A percentile compares a stretch with the other conserved stretches of the same genome.
These are phyloP conservation scores for Whitmania pigra DNA, from an alignment of 1,140 invertebrate species.

Conservation along the genomic window DNA sequence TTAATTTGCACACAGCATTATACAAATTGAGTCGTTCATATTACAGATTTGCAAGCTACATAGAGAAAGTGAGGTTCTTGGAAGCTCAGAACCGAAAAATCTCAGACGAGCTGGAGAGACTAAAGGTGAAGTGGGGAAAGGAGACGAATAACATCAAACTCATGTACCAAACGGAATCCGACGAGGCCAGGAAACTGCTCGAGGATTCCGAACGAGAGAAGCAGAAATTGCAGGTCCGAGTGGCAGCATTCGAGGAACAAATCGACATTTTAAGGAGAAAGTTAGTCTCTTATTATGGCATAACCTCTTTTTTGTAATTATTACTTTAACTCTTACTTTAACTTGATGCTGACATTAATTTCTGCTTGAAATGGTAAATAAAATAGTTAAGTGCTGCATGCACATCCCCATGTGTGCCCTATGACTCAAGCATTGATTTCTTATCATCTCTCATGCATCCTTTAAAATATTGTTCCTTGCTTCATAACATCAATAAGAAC, in stretches of 20 bases:
- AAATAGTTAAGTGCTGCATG: too few species aligned
- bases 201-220: constrained; percentile 28
- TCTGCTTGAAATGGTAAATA: too few species aligned
- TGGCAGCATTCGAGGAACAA: constrained; percentile 29
- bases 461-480: too few species aligned
- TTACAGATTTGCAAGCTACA: constrained; percentile 26
- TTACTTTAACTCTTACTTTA: not conserved
- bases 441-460: too few species aligned
- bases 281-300: constrained; percentile 30
- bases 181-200: constrained; percentile 29
- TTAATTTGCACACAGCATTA: too few species aligned
- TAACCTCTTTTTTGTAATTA: not conserved
- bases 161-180: constrained; percentile 26
- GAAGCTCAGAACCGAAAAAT: constrained; percentile 26
- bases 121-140: constrained; percentile 25
- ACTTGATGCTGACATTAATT: too few species aligned
- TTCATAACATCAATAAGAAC: too few species aligned
- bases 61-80: constrained; percentile 26
- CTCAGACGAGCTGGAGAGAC: constrained; percentile 24
- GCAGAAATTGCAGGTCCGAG: constrained; percentile 24
- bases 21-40: too few species aligned
- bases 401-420: too few species aligned
- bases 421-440: too few species aligned
- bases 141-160: constrained; percentile 24
- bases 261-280: constrained; percentile 33